A percentile compares a stretch with the other conserved stretches of the same genome.
Evolutionary conservation across 2,797 vertebrate species (phyloP).

Genomic region (Remorina albescens): DNA sequence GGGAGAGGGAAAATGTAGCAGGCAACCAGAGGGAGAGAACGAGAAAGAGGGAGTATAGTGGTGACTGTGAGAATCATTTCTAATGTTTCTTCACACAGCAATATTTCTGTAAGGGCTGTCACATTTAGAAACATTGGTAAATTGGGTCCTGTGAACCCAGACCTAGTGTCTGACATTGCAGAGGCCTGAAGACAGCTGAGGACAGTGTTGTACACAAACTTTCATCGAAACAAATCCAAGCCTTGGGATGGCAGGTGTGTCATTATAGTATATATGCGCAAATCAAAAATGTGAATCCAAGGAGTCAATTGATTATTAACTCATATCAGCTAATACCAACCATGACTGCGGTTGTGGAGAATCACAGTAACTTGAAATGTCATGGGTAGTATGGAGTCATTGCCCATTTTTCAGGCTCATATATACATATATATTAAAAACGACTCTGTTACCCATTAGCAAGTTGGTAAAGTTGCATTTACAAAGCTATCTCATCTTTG

Average conservation of each 20-base stretch:
- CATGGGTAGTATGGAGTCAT: not conserved
- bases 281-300: too few relatives aligned
- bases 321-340: not conserved
- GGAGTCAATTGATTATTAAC: not conserved
- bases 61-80: conserved; percentile 79
- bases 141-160: conserved; percentile 60
- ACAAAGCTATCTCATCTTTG: conserved; percentile 72
- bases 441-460: conserved; percentile 30
- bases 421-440: conserved; percentile 25
- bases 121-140: conserved; percentile 74
- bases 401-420: conserved; percentile 19
- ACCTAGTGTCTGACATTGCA: conserved; percentile 63
- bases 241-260: conserved; percentile 2
- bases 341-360: not conserved
- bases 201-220: conserved; percentile 38
- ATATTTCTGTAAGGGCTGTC: conserved; percentile 76
- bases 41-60: conserved; percentile 62
- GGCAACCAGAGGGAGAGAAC: conserved; percentile 58
- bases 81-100: conserved; percentile 71
- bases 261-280: too few relatives aligned
- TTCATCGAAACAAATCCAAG: conserved; percentile 37
- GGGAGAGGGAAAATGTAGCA: conserved; percentile 59
- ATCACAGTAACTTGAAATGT: not conserved
- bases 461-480: conserved; percentile 50
- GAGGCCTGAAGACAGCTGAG: conserved; percentile 40